These are phyloP conservation scores for Neopipo cinnamomea DNA, from an alignment of 2,113 vertebrate species.

Conservation along the genomic window DNA sequence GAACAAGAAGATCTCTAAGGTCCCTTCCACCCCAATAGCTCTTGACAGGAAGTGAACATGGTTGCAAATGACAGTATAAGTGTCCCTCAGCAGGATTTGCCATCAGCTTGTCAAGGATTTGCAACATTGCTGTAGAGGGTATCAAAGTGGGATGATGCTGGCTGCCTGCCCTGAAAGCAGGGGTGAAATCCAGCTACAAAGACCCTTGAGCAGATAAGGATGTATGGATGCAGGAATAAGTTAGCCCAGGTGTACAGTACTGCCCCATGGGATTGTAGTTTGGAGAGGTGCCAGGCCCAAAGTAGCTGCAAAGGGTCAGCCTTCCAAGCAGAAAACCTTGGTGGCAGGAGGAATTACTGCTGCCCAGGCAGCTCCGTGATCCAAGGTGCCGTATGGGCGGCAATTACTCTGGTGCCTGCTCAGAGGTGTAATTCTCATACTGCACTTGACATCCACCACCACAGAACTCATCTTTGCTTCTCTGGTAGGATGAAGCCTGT, in stretches of 20 bases:
- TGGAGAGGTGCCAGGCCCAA: not conserved
- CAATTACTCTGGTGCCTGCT: not conserved
- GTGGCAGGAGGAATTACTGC: not conserved
- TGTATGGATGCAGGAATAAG: not conserved
- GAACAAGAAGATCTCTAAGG: not conserved
- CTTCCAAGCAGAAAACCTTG: not conserved
- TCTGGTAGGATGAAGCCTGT: not conserved
- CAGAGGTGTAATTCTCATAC: not conserved
- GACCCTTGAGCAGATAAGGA: not conserved
- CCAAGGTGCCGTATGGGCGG: not conserved
- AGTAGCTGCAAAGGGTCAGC: not conserved
- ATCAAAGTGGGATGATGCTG: not conserved
- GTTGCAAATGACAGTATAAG: not conserved
- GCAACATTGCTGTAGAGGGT: not conserved
- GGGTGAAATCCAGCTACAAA: not conserved
- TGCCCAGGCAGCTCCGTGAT: not conserved
- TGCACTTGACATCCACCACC: not conserved
- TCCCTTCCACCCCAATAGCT: not conserved
- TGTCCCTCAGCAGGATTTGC: not conserved
- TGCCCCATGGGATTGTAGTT: not conserved
- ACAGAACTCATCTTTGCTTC: not conserved
- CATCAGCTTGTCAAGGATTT: not conserved
- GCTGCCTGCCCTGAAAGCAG: not conserved
- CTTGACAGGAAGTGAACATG: not conserved
- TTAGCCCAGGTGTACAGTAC: not conserved